Evolutionary conservation across 2,888 invertebrate genomes (phyloP), one percentile per base, ranked within the genome.

Genomic region (Cabera pusaria): DNA sequence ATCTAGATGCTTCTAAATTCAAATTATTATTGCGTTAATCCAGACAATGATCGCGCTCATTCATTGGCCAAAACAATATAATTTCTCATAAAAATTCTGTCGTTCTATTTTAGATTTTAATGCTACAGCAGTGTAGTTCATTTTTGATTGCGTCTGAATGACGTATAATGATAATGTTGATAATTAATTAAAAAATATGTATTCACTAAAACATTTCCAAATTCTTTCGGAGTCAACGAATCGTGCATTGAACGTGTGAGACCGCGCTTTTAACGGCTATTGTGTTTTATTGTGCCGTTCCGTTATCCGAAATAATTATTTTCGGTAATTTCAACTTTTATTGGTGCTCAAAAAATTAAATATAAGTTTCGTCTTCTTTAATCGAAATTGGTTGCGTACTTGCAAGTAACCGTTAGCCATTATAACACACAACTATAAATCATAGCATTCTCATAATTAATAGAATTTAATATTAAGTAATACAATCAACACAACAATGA

Each of bases 131-230:
- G 58, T 66, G 73, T 50, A 59, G 55, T 43, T 43, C 37, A 60
- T 52, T 64, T 66, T 71, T 11, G 35, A 12, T 36, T 45, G 44
- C 18, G 38, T 27, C 22, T 28, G 12, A 14, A 14, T 24, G 28
- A 24, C 21, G 47, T 41, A 45, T 36, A 41, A 44, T 60, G 52
- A 42, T 70, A 74, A 72, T 74, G 67, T 72, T 73, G 75, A 75
- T 84, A 83, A 83, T 83, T 85, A 84, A 84, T 82, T 85, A 77
- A 80, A 75, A 77, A 80, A 74, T 74, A 73, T 73, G 70, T 75
- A 77, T 72, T 66, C 67, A 75, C 65, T 72, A 75, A 74, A 78
- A 77, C 74, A 72, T 79, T 82, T 78, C 74, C 78, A 82, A 85
- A 83, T 79, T 73, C 63, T 72, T 77, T 72, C 59, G 65, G 70